Conservation (phyloP, 2,113 vertebrate species). For the Trematocara zebra region DNA sequence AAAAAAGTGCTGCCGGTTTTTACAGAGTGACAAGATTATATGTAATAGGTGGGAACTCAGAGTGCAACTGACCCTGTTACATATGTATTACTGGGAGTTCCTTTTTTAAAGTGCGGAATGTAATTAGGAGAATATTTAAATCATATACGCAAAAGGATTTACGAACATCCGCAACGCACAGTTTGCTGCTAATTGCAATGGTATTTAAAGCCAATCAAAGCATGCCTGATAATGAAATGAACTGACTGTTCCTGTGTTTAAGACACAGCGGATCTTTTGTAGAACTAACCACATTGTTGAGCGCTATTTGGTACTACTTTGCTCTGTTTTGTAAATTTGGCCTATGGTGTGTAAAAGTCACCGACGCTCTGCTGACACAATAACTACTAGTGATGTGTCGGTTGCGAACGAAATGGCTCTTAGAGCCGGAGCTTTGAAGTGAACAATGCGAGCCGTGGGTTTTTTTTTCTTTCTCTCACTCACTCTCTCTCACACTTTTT, state of each 20-base stretch:
- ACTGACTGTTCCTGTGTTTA: background rate
- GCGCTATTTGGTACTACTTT: background rate
- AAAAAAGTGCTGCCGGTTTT: background rate
- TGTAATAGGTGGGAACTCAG: background rate
- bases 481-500: no score
- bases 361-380: background rate
- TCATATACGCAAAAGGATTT: background rate
- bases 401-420: no score
- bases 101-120: background rate
- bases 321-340: background rate
- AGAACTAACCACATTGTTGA: background rate
- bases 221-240: background rate
- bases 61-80: background rate
- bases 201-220: background rate
- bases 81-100: background rate
- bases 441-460: no score
- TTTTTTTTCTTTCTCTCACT: no score
- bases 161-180: rapidly evolving
- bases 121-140: background rate
- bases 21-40: background rate
- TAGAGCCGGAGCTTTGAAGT: no score
- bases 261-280: background rate
- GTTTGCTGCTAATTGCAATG: background rate
- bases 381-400: no score
- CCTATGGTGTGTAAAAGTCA: background rate